Base-by-base conservation (phyloP, 2,888 invertebrate species). In the Trypoxylon attenuatum region DNA sequence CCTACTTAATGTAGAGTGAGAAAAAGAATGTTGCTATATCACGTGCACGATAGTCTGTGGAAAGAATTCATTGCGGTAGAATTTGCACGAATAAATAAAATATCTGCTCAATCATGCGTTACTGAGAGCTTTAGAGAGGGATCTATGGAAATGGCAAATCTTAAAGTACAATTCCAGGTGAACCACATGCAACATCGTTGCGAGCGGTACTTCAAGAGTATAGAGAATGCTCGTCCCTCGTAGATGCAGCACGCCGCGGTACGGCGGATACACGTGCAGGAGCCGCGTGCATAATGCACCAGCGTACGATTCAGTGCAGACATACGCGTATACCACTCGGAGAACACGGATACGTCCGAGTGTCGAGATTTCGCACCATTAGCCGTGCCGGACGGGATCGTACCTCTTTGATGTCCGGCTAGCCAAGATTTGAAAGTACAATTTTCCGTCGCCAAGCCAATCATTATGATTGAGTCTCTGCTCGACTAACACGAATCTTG, bases 381-480 rank as follows among this genome's bases (percentile, higher is more conserved):
- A 68, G 56, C 45, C 51, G 39, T 16, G 50, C 55, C 49, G 56
- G 50, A 56, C 63, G 60, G 55, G 53, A 53, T 55, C 64, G 58
- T 53, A 61, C 65, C 57, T 57, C 68, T 73, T 71, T 71, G 68
- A 66, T 66, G 71, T 64, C 69, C 67, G 66, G 69, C 56, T 27
- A 63, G 59, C 43, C 39, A 47, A 67, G 23, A 75, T 79, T 80
- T 80, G 65, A 79, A 80, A 81, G 81, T 79, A 79, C 74, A 78
- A 79, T 81, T 74, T 39, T 39, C 46, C 51, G 41, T 43, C 45
- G 58, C 55, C 47, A 60, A 68, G 62, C 62, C 60, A 5, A 59
- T 42, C 58, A n/a, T n/a, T n/a, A n/a, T n/a, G n/a, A n/a, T n/a
- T n/a, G n/a, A n/a, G n/a, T n/a, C n/a, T n/a, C n/a, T n/a, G n/a